phyloP scores from a whole-genome alignment of 2,797 vertebrate genomes.

The Macropus fuliginosus region DNA sequence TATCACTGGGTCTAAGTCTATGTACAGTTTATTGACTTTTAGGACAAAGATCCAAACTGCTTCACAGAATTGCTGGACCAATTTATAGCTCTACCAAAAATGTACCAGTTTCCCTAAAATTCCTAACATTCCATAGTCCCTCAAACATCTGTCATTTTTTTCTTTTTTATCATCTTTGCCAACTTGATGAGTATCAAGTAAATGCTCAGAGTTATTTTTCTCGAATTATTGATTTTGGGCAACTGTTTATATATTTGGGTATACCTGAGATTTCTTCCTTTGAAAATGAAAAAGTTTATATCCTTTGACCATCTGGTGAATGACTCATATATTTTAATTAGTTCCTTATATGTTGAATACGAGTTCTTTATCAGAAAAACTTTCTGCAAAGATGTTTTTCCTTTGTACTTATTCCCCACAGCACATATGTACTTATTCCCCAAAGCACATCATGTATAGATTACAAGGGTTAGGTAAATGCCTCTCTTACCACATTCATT shows the following conservation, averaged over 20 bases:
- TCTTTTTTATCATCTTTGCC: neutral
- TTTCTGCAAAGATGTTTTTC: neutral
- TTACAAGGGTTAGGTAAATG: no score
- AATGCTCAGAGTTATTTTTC: neutral
- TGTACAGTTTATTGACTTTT: neutral
- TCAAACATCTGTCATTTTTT: neutral
- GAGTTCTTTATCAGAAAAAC: no score
- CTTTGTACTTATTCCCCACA: neutral
- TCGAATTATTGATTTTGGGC: neutral
- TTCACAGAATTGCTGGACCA: neutral
- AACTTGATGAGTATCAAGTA: neutral
- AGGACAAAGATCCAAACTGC: neutral
- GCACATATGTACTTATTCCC: no score
- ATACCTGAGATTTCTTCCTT: neutral
- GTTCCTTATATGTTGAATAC: no score
- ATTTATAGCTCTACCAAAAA: neutral
- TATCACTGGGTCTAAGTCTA: neutral
- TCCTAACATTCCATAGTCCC: neutral
- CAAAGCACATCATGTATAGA: neutral
- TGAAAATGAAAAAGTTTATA: neutral
- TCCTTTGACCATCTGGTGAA: neutral
- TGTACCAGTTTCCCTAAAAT: neutral
- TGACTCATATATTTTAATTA: no score
- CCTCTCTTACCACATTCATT: no score
- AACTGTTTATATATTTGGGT: neutral